Conservation (phyloP, 30 jellyfish, hydroid and myxozoan genomes). For the Aurelia sp. region DNA sequence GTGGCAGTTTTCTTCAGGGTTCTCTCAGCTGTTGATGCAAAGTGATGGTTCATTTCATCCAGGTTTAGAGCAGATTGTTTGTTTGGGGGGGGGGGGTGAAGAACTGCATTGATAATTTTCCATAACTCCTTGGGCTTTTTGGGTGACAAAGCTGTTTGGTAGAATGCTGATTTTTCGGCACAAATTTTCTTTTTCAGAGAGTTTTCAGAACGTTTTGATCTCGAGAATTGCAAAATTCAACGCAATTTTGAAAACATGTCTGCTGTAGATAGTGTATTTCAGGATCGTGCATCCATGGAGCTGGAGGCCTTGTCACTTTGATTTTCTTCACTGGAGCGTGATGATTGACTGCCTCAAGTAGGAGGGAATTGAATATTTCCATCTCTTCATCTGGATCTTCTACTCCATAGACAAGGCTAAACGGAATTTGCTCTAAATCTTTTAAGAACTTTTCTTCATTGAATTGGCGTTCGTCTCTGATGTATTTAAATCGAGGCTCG, state of each 20-base stretch:
- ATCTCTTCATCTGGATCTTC: neutral
- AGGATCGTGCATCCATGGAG: neutral
- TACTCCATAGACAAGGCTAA: too few species aligned
- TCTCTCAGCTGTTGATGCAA: constrained; percentile 50
- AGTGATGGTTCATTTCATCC: neutral
- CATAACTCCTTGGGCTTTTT: neutral
- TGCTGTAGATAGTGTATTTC: too few species aligned
- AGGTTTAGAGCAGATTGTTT: neutral
- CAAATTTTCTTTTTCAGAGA: neutral
- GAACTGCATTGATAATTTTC: neutral
- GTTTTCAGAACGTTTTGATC: neutral
- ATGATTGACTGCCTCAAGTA: neutral
- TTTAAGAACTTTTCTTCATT: too few species aligned
- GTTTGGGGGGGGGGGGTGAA: neutral
- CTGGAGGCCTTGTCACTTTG: constrained; percentile 24
- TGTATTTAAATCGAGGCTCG: neutral
- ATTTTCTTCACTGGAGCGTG: constrained; percentile 18
- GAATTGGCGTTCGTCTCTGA: too few species aligned
- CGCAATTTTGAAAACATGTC: too few species aligned
- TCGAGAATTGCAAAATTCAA: too few species aligned
- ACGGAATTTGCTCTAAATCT: too few species aligned
- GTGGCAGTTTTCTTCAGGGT: constrained; percentile 30
- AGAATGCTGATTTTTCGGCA: neutral
- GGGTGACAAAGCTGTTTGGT: neutral
- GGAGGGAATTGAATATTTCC: constrained; percentile 4